Evolutionary conservation across 2,888 invertebrate species (phyloP).

Genomic region (Ornithoptera alexandrae): DNA sequence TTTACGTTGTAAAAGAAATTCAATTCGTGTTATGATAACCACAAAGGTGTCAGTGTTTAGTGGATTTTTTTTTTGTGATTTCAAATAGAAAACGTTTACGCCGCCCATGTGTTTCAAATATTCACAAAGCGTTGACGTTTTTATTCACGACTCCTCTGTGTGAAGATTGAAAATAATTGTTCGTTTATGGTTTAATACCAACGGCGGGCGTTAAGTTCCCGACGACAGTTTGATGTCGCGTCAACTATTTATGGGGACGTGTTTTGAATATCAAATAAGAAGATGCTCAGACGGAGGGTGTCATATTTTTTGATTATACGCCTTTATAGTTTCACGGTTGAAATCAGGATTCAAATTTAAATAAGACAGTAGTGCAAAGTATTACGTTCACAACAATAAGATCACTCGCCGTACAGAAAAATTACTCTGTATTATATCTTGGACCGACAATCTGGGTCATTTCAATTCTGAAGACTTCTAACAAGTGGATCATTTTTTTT

Average conservation of each 20-base stretch:
- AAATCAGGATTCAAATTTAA: neutral
- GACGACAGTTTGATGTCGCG: constrained; percentile 65
- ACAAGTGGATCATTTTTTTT: too few relatives aligned
- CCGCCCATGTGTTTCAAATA: constrained; percentile 60
- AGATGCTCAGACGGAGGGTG: constrained; percentile 1
- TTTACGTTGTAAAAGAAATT: too few relatives aligned
- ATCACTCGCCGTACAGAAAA: neutral
- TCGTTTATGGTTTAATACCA: constrained; percentile 68
- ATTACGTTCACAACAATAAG: neutral
- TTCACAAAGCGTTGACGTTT: constrained; percentile 63
- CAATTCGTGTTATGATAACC: too few relatives aligned
- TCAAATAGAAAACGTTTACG: constrained; percentile 35
- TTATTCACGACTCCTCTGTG: constrained; percentile 60
- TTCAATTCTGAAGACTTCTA: too few relatives aligned
- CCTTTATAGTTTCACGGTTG: constrained; percentile 30
- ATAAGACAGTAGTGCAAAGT: neutral
- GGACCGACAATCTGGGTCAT: too few relatives aligned
- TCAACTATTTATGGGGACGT: constrained; percentile 45
- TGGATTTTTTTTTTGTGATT: constrained; percentile 6
- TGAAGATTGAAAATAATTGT: constrained; percentile 71
- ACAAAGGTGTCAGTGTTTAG: neutral
- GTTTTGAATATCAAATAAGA: constrained; percentile 35
- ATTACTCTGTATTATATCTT: neutral
- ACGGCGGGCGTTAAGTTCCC: constrained; percentile 66
- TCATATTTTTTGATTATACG: constrained; percentile 21